phyloP scores from a whole-genome alignment of 2,888 invertebrate genomes.

The Vannuccia rotundouncinata region DNA sequence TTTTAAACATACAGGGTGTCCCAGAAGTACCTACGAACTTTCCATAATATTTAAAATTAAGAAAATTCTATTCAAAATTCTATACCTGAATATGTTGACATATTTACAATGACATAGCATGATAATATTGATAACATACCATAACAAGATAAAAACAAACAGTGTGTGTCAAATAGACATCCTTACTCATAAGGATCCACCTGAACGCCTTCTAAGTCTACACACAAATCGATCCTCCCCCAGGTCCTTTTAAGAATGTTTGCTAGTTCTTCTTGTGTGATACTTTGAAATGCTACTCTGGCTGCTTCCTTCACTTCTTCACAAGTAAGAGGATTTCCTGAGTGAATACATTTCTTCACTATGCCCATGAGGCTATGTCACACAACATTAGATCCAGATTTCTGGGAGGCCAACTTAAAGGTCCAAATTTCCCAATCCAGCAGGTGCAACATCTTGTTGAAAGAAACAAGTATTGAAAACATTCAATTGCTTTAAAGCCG shows the following conservation, averaged over 20 bases:
- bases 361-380: constrained; percentile 12
- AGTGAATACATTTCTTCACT: neutral
- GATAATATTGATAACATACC: neutral
- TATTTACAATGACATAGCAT: neutral
- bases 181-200: neutral
- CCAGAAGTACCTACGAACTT: neutral
- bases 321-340: neutral
- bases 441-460: constrained; percentile 21
- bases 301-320: neutral
- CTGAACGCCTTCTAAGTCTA: neutral
- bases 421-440: constrained; percentile 19
- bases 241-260: neutral
- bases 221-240: neutral
- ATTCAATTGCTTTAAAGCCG: constrained; percentile 26
- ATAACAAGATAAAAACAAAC: neutral
- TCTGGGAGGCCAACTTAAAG: neutral
- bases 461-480: constrained; percentile 20
- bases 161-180: neutral
- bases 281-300: neutral
- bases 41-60: neutral
- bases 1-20: neutral
- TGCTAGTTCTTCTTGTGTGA: neutral
- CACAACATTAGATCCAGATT: neutral
- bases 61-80: neutral
- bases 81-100: neutral